Conservation (phyloP, 2,797 vertebrate species). For the Hybognathus amarus region DNA sequence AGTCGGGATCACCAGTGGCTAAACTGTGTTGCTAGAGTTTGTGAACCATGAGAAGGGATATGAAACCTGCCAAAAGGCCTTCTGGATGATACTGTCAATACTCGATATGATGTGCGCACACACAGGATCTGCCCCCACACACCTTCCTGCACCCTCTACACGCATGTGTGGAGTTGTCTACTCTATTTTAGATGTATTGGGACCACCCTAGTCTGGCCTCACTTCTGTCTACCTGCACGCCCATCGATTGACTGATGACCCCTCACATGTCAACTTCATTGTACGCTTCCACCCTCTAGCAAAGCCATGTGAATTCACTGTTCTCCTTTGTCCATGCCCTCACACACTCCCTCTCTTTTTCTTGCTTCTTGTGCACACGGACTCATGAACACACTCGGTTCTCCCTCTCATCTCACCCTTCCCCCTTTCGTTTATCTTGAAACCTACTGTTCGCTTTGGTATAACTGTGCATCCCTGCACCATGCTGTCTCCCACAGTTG, state of each 20-base stretch:
- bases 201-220: constrained; percentile 41
- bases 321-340: constrained; percentile 18
- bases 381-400: constrained; percentile 19
- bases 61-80: constrained; percentile 38
- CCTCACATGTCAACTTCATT: constrained; percentile 45
- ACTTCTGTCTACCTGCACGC: constrained; percentile 25
- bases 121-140: constrained; percentile 10
- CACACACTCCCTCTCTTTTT: not conserved
- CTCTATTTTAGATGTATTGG: constrained; percentile 51
- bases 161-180: constrained; percentile 27
- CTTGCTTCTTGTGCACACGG: not conserved
- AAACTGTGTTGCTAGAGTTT: constrained; percentile 19
- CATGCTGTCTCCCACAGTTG: constrained; percentile 68
- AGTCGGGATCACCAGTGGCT: not conserved
- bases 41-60: constrained; percentile 21
- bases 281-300: constrained; percentile 25
- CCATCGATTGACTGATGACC: constrained; percentile 54
- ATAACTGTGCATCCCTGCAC: constrained; percentile 45
- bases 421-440: constrained; percentile 6
- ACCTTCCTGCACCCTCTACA: constrained; percentile 13
- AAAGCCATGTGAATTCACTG: constrained; percentile 37
- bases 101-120: constrained; percentile 5
- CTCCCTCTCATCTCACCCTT: not conserved
- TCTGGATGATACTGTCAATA: constrained; percentile 41
- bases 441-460: constrained; percentile 42